phyloP scores from a whole-genome alignment of 2,113 vertebrate genomes.

The Cinclus mexicanus region DNA sequence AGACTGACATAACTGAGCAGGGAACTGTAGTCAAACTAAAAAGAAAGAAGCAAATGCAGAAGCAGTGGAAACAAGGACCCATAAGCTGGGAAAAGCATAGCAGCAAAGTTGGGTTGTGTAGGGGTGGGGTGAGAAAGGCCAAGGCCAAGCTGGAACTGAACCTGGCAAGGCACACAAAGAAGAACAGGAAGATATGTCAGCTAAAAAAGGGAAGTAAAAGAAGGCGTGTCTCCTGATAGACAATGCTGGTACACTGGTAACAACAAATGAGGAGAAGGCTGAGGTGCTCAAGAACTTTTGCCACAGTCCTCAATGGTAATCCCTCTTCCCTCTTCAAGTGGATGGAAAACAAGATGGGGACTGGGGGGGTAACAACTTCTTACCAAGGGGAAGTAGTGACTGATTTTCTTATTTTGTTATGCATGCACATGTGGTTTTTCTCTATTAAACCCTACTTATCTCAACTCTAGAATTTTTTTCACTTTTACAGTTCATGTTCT shows the following conservation, averaged over 20 bases:
- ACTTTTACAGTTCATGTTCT: neutral
- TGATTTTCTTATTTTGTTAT: neutral
- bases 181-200: neutral
- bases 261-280: neutral
- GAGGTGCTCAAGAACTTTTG: neutral
- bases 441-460: neutral
- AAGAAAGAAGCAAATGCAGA: neutral
- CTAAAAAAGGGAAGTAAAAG: neutral
- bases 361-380: neutral
- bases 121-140: neutral
- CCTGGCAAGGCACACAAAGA: neutral
- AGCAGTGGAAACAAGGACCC: neutral
- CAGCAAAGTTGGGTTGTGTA: neutral
- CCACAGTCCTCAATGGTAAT: neutral
- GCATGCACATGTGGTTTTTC: neutral
- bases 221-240: neutral
- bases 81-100: neutral
- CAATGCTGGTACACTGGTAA: neutral
- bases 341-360: neutral
- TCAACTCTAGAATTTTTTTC: neutral
- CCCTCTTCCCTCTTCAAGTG: neutral
- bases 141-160: neutral
- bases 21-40: neutral
- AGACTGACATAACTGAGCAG: neutral
- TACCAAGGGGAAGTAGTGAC: neutral